phyloP scores from a whole-genome alignment of 2,113 vertebrate genomes.

The Rissa tridactyla region DNA sequence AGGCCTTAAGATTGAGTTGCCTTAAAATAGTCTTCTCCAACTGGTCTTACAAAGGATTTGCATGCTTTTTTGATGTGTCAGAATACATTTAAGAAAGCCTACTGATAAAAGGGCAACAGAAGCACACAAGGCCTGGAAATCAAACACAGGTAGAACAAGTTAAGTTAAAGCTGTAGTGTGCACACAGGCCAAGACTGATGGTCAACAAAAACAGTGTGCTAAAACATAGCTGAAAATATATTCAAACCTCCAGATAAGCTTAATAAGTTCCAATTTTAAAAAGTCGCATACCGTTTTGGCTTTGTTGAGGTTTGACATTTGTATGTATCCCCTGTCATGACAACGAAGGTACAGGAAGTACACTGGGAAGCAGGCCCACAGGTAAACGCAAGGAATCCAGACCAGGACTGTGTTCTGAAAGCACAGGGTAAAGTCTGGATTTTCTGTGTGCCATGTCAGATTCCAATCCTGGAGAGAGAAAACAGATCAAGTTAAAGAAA shows the following conservation, averaged over 20 bases:
- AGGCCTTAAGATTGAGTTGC: neutral
- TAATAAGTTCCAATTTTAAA: accelerated
- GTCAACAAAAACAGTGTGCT: neutral
- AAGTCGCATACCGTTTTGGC: constrained; percentile 85
- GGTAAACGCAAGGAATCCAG: constrained; percentile 90
- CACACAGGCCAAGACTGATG: neutral
- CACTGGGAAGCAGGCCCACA: constrained; percentile 87
- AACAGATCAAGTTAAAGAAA: neutral
- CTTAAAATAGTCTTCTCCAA: neutral
- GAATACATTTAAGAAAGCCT: neutral
- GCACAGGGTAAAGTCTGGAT: constrained; percentile 90
- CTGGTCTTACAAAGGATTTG: neutral
- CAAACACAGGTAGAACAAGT: neutral
- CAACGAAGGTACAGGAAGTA: constrained; percentile 83
- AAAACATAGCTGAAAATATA: neutral
- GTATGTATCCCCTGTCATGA: constrained; percentile 88
- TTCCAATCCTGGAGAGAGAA: constrained; percentile 85
- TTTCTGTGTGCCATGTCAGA: constrained; percentile 83
- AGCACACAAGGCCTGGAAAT: neutral
- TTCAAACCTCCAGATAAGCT: neutral
- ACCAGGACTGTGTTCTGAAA: constrained; percentile 92
- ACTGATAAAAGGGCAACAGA: neutral
- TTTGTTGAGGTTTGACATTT: constrained; percentile 92
- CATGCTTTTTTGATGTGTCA: neutral
- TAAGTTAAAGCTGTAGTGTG: neutral